Conservation (phyloP, 2,797 vertebrate genomes). For the Sebastes nivosus region DNA sequence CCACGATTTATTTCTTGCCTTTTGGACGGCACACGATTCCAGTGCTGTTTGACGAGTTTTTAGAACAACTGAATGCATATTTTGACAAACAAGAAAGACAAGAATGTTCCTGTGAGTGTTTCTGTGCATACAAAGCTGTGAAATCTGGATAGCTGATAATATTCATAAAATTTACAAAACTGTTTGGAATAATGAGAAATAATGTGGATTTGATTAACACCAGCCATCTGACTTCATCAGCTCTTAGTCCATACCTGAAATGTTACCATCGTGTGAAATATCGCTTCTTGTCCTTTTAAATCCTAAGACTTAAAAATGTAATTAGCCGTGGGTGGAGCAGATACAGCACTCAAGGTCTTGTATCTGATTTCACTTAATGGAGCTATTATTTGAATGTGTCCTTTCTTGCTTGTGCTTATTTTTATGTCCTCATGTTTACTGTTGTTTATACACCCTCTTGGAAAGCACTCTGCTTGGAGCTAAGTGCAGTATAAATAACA, state of each 20-base stretch:
- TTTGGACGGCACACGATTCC: background rate
- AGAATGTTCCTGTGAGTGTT: background rate
- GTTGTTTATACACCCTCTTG: constrained; percentile 34
- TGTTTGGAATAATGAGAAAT: background rate
- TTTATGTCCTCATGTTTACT: constrained; percentile 42
- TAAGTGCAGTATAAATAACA: constrained; percentile 28
- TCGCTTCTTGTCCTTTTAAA: constrained; percentile 21
- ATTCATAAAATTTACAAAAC: background rate
- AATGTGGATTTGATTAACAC: background rate
- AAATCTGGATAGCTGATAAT: background rate
- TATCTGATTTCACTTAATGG: constrained; percentile 44
- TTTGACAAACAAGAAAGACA: background rate
- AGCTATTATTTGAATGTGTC: constrained; percentile 28
- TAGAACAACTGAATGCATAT: background rate
- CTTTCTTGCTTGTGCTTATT: constrained; percentile 16
- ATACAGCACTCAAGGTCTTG: constrained; percentile 9
- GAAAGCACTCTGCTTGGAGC: constrained; percentile 5
- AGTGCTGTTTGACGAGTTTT: background rate
- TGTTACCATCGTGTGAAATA: background rate
- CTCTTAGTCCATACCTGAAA: background rate
- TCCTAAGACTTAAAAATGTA: constrained; percentile 6
- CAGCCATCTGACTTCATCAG: background rate
- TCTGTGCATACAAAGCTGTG: background rate
- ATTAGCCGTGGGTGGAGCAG: constrained; percentile 12
- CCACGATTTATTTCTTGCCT: background rate